phyloP scores from a whole-genome alignment of 2,797 vertebrate genomes.

The Schizothorax lantsangensis region DNA sequence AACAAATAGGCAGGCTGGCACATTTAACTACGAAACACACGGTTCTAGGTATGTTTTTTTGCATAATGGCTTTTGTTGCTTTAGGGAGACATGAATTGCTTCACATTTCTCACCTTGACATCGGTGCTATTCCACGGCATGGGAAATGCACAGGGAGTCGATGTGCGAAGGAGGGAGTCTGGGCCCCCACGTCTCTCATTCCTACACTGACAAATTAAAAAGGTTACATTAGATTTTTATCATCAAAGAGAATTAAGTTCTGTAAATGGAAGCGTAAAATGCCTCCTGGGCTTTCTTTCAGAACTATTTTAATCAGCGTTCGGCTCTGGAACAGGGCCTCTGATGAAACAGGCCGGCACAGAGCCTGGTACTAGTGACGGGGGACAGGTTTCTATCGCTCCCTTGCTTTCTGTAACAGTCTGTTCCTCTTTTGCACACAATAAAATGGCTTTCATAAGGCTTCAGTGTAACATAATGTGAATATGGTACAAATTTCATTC shows the following conservation, averaged over 20 bases:
- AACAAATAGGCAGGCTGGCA: conserved; percentile 45
- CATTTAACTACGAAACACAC: conserved; percentile 46
- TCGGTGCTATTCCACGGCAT: conserved; percentile 2
- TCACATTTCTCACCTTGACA: conserved; percentile 56
- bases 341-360: conserved; percentile 48
- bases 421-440: conserved; percentile 14
- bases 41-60: conserved; percentile 64
- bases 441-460: conserved; percentile 16
- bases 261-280: conserved; percentile 66
- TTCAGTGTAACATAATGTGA: conserved; percentile 14
- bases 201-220: conserved; percentile 57
- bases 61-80: conserved; percentile 70
- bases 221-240: conserved; percentile 67
- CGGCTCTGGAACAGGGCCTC: conserved; percentile 33
- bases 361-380: conserved; percentile 28
- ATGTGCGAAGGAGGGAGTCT: background rate
- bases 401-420: background rate
- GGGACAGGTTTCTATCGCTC: conserved; percentile 18
- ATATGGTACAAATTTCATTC: background rate
- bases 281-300: conserved; percentile 57
- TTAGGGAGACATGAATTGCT: conserved; percentile 67
- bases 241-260: conserved; percentile 67
- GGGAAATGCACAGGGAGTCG: conserved; percentile 8
- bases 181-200: conserved; percentile 45
- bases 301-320: conserved; percentile 61